Evolutionary conservation across 2,797 vertebrate species (phyloP).

Genomic region (Acanthiza pusilla): DNA sequence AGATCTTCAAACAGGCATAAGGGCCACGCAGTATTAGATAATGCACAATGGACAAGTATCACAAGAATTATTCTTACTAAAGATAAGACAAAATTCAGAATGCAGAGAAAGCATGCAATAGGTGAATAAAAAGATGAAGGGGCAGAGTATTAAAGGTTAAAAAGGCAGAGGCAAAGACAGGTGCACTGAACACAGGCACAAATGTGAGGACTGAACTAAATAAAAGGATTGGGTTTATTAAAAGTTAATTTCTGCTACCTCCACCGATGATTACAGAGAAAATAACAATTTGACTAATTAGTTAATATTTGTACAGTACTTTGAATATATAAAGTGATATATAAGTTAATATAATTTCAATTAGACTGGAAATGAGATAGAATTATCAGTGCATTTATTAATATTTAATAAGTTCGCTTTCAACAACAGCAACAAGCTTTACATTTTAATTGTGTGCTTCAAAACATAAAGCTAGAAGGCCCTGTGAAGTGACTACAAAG

Average conservation of each 20-base stretch:
- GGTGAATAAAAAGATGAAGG: not conserved
- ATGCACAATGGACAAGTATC: not conserved
- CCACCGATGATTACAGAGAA: conserved; percentile 41
- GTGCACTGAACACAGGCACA: not conserved
- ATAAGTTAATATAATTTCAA: conserved; percentile 61
- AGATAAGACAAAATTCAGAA: not conserved
- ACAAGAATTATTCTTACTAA: not conserved
- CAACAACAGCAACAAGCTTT: conserved; percentile 44
- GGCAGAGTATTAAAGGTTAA: not conserved
- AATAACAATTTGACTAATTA: conserved; percentile 63
- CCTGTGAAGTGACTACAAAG: not conserved
- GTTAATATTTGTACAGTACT: conserved; percentile 57
- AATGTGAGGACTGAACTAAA: not conserved
- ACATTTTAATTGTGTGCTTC: conserved; percentile 54
- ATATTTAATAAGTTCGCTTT: conserved; percentile 31
- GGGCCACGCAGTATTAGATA: not conserved
- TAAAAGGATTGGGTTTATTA: conserved; percentile 5
- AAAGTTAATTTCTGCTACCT: conserved; percentile 45
- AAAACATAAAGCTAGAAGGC: not conserved
- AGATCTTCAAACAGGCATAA: not conserved
- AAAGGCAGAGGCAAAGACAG: not conserved
- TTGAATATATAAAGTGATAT: conserved; percentile 46
- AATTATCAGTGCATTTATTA: conserved; percentile 58
- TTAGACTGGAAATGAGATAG: conserved; percentile 53
- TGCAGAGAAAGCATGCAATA: not conserved